Evolutionary conservation across 1,140 invertebrate genomes (phyloP).

Genomic region (Cyclargus thomasi): DNA sequence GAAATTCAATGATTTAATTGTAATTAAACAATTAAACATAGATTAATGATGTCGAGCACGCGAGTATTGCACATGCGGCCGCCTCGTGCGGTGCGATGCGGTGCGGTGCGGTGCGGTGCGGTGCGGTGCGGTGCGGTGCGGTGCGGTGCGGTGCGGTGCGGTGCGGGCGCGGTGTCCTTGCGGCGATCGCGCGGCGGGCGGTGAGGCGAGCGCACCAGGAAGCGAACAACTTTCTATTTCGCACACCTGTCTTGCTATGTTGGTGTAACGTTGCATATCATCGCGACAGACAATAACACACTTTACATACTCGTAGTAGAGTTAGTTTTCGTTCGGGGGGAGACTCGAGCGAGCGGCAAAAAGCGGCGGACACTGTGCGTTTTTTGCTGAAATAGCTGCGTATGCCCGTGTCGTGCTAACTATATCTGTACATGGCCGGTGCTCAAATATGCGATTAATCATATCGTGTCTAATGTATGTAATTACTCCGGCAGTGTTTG

Average conservation of each 20-base stretch:
- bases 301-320: conserved; percentile 23
- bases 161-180: conserved; percentile 40
- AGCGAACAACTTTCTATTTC: conserved; percentile 74
- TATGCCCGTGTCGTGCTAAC: neutral
- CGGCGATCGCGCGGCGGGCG: conserved; percentile 37
- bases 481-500: too few species aligned
- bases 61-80: neutral
- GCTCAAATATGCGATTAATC: too few species aligned
- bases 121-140: neutral
- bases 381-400: conserved; percentile 18
- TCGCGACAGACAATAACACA: conserved; percentile 31
- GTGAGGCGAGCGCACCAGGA: conserved; percentile 62
- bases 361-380: conserved; percentile 19
- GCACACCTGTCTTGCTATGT: conserved; percentile 65
- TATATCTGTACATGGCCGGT: too few species aligned
- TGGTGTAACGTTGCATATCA: conserved; percentile 39
- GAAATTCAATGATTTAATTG: neutral
- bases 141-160: conserved; percentile 10
- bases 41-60: neutral
- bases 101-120: too few species aligned
- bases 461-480: too few species aligned
- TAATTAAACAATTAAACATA: neutral
- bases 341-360: conserved; percentile 16
- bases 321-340: neutral
- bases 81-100: too few species aligned